phyloP scores from a whole-genome alignment of 35 echinoderm and acorn worm genomes.

The Ophiothrix spiculata region DNA sequence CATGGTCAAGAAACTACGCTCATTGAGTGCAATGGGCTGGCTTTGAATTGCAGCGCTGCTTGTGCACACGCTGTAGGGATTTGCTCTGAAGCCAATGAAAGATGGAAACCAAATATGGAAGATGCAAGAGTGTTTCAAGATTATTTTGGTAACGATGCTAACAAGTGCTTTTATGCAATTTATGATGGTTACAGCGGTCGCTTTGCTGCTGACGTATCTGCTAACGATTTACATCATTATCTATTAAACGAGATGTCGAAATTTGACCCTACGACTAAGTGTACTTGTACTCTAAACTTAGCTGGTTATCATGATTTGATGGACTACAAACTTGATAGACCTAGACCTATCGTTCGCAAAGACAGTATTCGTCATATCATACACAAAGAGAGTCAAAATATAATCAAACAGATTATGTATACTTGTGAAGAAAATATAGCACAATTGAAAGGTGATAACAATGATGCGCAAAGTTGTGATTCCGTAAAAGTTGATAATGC shows the following conservation, averaged over 20 bases:
- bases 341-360: conserved; percentile 42
- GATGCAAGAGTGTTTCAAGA: conserved; percentile 93
- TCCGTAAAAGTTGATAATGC: not conserved
- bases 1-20: conserved; percentile 26
- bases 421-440: conserved; percentile 71
- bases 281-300: conserved; percentile 85
- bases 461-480: not conserved
- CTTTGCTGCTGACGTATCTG: conserved; percentile 86
- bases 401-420: conserved; percentile 97
- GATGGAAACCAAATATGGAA: conserved; percentile 92
- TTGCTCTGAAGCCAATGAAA: conserved; percentile 66
- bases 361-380: conserved; percentile 92
- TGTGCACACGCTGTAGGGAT: conserved; percentile 76
- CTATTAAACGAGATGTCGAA: conserved; percentile 81
- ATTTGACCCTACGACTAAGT: conserved; percentile 64
- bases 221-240: conserved; percentile 91
- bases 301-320: conserved; percentile 80
- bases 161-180: conserved; percentile 93
- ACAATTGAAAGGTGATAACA: not conserved
- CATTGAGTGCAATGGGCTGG: conserved; percentile 46
- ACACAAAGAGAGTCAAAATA: conserved; percentile 86
- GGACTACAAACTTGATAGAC: conserved; percentile 64
- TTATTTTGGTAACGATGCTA: conserved; percentile 87
- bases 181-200: conserved; percentile 96
- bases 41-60: conserved; percentile 69